Conservation (phyloP, 2,888 invertebrate species). For the Eristalinus aeneus region DNA sequence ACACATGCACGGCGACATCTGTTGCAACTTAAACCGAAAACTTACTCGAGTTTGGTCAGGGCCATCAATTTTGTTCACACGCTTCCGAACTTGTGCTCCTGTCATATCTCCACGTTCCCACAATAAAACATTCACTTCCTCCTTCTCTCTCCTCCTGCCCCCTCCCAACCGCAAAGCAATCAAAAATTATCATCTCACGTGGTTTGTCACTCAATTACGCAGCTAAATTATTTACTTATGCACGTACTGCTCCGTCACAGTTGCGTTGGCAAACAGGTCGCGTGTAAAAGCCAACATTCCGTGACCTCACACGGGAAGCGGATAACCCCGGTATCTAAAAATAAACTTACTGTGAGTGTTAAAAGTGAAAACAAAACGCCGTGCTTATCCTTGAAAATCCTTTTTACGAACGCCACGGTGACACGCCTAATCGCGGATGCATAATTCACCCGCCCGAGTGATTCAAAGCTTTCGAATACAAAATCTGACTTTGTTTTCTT, state of each 20-base stretch:
- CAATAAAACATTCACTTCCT: neutral
- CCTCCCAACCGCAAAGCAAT: neutral
- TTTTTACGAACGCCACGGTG: slow-evolving; percentile 39
- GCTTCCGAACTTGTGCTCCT: neutral
- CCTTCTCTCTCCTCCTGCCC: too few species aligned
- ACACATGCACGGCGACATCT: too few species aligned
- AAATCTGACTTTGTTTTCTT: neutral
- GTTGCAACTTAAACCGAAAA: too few species aligned
- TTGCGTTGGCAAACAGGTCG: slow-evolving; percentile 28
- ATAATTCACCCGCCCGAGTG: slow-evolving; percentile 11
- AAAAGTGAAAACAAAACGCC: slow-evolving; percentile 17
- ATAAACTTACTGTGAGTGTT: slow-evolving; percentile 43
- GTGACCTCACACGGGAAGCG: slow-evolving; percentile 4
- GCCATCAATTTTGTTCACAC: neutral
- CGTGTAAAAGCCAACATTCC: slow-evolving; percentile 44
- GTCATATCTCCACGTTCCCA: neutral
- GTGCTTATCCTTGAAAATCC: slow-evolving; percentile 38
- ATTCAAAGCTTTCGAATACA: slow-evolving; percentile 13
- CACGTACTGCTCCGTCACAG: slow-evolving; percentile 9
- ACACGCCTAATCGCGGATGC: slow-evolving; percentile 55
- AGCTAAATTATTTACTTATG: slow-evolving; percentile 36
- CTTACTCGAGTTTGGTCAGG: neutral
- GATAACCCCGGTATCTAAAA: slow-evolving; percentile 35
- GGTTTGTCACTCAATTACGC: neutral
- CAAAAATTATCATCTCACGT: neutral